These are phyloP conservation scores for Solenodon paradoxus DNA, from an alignment of 2,113 vertebrate genomes.

Conservation along the genomic window DNA sequence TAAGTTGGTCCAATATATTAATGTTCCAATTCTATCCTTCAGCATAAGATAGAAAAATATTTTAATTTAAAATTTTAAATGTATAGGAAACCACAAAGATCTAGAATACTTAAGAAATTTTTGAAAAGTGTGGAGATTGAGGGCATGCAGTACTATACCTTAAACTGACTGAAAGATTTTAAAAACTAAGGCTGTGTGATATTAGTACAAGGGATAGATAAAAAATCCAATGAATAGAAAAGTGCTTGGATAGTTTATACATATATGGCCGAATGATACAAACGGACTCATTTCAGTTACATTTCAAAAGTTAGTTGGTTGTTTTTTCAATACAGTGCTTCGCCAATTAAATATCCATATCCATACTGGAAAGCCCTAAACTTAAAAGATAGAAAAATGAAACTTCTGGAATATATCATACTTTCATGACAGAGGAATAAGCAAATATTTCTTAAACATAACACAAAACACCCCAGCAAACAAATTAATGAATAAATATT, in stretches of 20 bases:
- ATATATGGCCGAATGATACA: neutral
- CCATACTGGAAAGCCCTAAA: neutral
- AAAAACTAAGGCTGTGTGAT: neutral
- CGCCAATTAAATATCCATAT: neutral
- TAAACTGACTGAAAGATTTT: neutral
- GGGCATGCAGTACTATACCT: neutral
- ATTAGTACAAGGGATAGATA: neutral
- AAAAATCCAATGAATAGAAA: neutral
- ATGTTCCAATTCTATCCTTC: too few relatives aligned
- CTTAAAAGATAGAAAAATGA: neutral
- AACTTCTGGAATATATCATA: neutral
- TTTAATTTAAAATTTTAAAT: too few relatives aligned
- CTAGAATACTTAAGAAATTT: neutral
- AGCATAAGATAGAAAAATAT: too few relatives aligned
- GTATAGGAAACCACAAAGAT: neutral
- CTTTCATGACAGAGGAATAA: neutral
- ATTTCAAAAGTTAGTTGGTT: conserved; percentile 4
- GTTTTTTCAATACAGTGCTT: neutral
- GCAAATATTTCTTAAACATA: neutral
- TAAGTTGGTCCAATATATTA: too few relatives aligned
- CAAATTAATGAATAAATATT: conserved; percentile 4
- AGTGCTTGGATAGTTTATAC: neutral
- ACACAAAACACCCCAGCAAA: neutral
- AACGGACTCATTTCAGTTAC: neutral
- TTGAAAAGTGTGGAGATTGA: neutral